Evolutionary conservation across 2,113 vertebrate genomes (phyloP).

Genomic region (Rhadina sibilatrix): DNA sequence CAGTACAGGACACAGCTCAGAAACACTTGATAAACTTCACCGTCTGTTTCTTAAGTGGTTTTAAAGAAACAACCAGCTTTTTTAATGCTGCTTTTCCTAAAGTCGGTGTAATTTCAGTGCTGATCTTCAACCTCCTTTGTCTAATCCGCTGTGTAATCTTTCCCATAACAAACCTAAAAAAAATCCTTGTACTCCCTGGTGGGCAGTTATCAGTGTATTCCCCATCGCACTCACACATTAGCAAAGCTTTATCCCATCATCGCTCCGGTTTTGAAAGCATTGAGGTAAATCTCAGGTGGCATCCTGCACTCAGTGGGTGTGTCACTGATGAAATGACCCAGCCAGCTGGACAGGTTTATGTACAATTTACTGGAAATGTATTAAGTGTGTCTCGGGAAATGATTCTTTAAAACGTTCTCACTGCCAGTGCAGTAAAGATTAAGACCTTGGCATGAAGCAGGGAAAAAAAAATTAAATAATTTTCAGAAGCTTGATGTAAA

Average conservation of each 20-base stretch:
- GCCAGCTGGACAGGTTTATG: constrained; percentile 73
- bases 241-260: constrained; percentile 79
- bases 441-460: constrained; percentile 67
- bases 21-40: constrained; percentile 63
- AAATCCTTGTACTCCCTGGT: constrained; percentile 55
- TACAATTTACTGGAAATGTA: constrained; percentile 74
- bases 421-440: constrained; percentile 67
- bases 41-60: constrained; percentile 60
- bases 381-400: constrained; percentile 78
- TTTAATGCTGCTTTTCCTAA: constrained; percentile 53
- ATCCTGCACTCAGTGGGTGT: constrained; percentile 65
- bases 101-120: constrained; percentile 58
- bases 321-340: constrained; percentile 74
- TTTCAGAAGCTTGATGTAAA: constrained; percentile 59
- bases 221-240: constrained; percentile 78
- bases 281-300: constrained; percentile 69
- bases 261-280: constrained; percentile 68
- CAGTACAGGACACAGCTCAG: constrained; percentile 20
- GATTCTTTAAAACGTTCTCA: constrained; percentile 75
- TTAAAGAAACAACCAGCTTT: constrained; percentile 65
- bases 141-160: constrained; percentile 62
- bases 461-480: constrained; percentile 69
- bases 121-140: constrained; percentile 67
- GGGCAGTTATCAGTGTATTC: constrained; percentile 81
- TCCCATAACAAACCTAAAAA: constrained; percentile 81